Evolutionary conservation across 1,140 invertebrate species (phyloP).

Genomic region (Aphaenogaster floridana): DNA sequence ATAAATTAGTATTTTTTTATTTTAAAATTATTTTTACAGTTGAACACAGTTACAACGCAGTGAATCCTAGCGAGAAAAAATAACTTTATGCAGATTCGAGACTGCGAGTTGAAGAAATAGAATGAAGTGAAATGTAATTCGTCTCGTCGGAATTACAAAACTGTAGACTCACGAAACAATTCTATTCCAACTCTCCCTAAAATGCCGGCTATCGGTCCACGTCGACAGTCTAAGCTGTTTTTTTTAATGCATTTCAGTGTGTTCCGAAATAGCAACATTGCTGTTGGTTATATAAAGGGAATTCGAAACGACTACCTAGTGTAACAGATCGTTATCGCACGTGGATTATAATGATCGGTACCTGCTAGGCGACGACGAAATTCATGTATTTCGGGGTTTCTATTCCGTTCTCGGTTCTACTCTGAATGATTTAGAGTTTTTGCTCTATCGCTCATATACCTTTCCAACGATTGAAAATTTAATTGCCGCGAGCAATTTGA

Average conservation of each 20-base stretch:
- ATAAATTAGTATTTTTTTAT: too few species aligned
- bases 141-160: slow-evolving; percentile 32
- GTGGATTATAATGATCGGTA: background rate
- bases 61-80: too few species aligned
- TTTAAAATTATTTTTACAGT: too few species aligned
- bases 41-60: too few species aligned
- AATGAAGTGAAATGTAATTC: slow-evolving; percentile 14
- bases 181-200: slow-evolving; percentile 9
- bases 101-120: background rate
- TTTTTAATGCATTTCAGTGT: slow-evolving; percentile 18
- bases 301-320: background rate
- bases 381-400: slow-evolving; percentile 1
- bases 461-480: slow-evolving; percentile 12
- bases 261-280: background rate
- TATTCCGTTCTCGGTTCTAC: background rate
- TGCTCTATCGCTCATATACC: background rate
- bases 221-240: background rate
- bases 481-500: background rate
- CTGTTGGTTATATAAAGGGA: slow-evolving; percentile 39
- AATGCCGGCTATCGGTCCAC: background rate
- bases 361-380: background rate
- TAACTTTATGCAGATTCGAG: background rate
- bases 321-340: slow-evolving; percentile 24
- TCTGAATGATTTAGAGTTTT: background rate
- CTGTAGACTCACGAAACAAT: background rate